Base-by-base conservation (phyloP, 2,888 invertebrate genomes). In the Tachystola acroxantha region DNA sequence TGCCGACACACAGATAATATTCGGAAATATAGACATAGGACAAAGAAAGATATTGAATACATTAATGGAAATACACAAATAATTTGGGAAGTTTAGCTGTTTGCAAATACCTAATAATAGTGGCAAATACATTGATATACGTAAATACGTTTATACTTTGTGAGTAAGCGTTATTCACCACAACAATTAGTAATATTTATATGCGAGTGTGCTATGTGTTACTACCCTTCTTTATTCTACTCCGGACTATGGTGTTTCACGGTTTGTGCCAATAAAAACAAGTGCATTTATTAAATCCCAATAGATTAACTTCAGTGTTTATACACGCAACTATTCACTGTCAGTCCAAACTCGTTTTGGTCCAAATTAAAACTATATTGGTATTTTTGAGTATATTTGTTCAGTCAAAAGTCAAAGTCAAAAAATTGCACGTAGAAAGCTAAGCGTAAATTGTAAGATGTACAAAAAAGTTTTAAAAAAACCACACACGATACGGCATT, bases 401-500 rank as follows among this genome's bases (percentile, higher is more conserved):
- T 4, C 7, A 37, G 37, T 42, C 38, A 37, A 29, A 20, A 26
- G 42, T 43, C 45, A 35, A n/a, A 25, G 37, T 36, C 40, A 32
- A 35, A 24, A 37, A 48, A 44, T 67, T 69, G 74, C 72, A 71
- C 68, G 70, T 73, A 67, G 55, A 74, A 80, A 85, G 85, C 85
- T 80, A 79, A 86, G 85, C 85, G 68, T 65, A 69, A 55, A 61
- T 64, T 54, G 55, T 67, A 64, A 64, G 53, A 67, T 64, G 69
- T 59, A 73, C 68, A 69, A 59, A 50, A 43, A 42, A 46, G 42
- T 50, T 10, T 11, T 55, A 53, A 55, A 57, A 58, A 52, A 75
- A 76, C 72, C 81, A 81, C 80, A 78, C 76, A 76, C 65, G 66
- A 66, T 71, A 75, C 69, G 66, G 76, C 73, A 71, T 75, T 78